These are phyloP conservation scores for Chromobotia macracanthus DNA, from an alignment of 2,797 vertebrate genomes.

Conservation along the genomic window DNA sequence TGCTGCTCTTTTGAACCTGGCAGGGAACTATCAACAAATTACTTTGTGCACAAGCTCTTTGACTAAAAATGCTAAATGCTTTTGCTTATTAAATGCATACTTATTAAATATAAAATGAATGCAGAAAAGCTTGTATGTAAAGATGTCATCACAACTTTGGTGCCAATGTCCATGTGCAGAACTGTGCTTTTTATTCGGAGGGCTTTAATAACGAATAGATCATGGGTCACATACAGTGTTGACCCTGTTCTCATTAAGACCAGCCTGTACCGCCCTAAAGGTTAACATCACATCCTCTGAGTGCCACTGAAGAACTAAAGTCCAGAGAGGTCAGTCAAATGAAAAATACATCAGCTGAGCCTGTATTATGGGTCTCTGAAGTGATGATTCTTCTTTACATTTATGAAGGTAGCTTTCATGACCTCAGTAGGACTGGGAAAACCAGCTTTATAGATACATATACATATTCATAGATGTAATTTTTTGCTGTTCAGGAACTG, in stretches of 20 bases:
- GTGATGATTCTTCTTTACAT: no score
- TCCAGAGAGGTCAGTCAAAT: not conserved
- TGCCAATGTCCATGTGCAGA: not conserved
- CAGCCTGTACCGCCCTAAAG: not conserved
- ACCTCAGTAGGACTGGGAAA: no score
- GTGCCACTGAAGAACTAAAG: not conserved
- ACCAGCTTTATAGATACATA: no score
- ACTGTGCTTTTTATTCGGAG: not conserved
- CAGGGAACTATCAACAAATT: not conserved
- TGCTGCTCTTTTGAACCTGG: not conserved
- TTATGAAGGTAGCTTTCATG: no score
- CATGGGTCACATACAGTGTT: slow-evolving; percentile 3
- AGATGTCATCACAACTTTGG: not conserved
- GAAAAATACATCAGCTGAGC: not conserved
- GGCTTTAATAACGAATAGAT: not conserved
- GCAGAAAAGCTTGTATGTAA: not conserved
- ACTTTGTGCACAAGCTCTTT: not conserved
- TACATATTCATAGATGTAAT: no score
- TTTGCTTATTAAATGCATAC: no score
- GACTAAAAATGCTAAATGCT: not conserved
- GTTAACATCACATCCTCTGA: not conserved
- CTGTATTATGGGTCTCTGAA: no score
- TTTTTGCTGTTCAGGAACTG: no score
- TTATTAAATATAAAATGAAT: not conserved
- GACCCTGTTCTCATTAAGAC: slow-evolving; percentile 5